A percentile compares a stretch with the other conserved stretches of the same genome.
Evolutionary conservation across 2,797 vertebrate genomes (phyloP).

Genomic region (Sebastes matsubarae): DNA sequence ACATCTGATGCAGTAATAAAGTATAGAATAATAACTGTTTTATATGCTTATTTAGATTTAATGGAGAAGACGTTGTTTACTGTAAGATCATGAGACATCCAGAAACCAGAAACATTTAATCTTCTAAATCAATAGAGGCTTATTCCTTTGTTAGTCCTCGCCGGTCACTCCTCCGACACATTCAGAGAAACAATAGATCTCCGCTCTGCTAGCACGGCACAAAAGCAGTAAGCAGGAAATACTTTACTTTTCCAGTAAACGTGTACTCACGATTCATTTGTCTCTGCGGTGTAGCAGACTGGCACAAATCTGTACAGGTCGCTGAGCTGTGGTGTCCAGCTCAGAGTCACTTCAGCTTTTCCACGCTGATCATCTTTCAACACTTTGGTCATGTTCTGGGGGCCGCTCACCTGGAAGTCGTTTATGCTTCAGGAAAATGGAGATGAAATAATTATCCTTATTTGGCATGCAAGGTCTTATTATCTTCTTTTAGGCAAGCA

Average conservation of each 20-base stretch:
- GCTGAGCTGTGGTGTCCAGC: conserved; percentile 63
- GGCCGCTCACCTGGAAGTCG: conserved; percentile 79
- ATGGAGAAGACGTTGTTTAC: not conserved
- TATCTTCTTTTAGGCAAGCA: not conserved
- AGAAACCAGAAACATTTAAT: not conserved
- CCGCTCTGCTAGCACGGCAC: not conserved
- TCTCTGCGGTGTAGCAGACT: conserved; percentile 80
- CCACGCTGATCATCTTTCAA: conserved; percentile 20
- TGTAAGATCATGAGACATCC: not conserved
- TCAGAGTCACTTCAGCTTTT: conserved; percentile 47
- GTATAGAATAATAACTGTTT: not conserved
- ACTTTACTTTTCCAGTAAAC: not conserved
- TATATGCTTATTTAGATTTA: not conserved
- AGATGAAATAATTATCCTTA: not conserved
- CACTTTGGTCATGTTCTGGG: conserved; percentile 67
- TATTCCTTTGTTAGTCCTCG: not conserved
- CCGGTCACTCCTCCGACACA: not conserved
- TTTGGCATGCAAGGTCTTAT: not conserved
- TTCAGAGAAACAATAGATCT: not conserved
- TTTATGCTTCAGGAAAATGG: conserved; percentile 57
- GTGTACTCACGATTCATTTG: conserved; percentile 54
- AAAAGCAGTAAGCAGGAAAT: not conserved
- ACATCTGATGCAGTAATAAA: not conserved
- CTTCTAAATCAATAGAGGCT: not conserved
- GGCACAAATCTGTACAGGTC: conserved; percentile 65